Percentiles rank a stretch among this genome's conserved stretches.
Conservation (phyloP, 2,888 invertebrate genomes). For the Enoplolaimus lenunculus region DNA sequence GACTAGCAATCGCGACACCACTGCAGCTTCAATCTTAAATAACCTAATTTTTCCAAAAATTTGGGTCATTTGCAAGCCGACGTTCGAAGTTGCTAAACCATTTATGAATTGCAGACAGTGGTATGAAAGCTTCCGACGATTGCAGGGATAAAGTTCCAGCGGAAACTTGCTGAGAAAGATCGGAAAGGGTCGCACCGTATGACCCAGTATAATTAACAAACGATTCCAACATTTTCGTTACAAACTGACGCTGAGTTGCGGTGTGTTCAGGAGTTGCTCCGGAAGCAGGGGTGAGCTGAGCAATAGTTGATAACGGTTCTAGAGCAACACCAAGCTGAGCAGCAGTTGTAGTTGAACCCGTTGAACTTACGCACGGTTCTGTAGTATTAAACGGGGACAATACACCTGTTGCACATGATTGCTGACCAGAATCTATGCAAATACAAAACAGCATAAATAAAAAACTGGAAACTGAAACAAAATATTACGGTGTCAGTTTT, state of each 20-base stretch:
- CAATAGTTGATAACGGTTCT: conserved; percentile 53
- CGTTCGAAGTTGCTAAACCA: conserved; percentile 90
- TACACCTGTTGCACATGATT: background rate
- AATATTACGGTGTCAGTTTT: background rate
- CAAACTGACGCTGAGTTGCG: conserved; percentile 47
- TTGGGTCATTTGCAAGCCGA: conserved; percentile 70
- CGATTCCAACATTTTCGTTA: conserved; percentile 77
- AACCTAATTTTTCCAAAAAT: conserved; percentile 72
- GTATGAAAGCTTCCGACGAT: conserved; percentile 67
- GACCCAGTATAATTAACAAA: conserved; percentile 83
- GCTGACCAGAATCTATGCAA: background rate
- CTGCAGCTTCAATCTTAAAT: too few relatives aligned
- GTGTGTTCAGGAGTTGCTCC: conserved; percentile 38
- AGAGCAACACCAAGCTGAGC: conserved; percentile 89
- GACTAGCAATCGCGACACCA: too few relatives aligned
- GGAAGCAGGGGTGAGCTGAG: conserved; percentile 45
- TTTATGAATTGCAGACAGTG: conserved; percentile 66
- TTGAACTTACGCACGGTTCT: conserved; percentile 19
- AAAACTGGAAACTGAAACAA: background rate
- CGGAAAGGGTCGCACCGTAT: conserved; percentile 56
- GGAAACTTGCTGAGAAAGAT: conserved; percentile 35
- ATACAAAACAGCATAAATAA: background rate
- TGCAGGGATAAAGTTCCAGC: conserved; percentile 57
- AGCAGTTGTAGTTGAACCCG: too few relatives aligned
- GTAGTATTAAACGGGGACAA: background rate